Conservation (phyloP, 2,797 vertebrate species). For the Momotus momota region DNA sequence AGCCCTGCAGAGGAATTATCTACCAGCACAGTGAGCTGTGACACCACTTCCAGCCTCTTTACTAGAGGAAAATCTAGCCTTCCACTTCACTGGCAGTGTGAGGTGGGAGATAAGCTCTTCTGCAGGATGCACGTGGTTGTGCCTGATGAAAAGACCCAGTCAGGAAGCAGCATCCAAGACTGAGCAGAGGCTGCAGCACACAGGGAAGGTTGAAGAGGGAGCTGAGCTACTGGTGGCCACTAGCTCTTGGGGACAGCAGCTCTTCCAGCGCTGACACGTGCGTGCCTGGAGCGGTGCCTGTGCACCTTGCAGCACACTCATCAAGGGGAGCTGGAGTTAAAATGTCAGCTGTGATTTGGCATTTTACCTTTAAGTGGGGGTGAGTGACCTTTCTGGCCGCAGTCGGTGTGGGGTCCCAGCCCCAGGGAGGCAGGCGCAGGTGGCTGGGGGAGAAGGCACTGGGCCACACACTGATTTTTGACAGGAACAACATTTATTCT, state of each 20-base stretch:
- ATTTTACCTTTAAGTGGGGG: neutral
- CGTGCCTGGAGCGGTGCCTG: neutral
- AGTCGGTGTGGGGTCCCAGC: accelerated
- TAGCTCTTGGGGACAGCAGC: neutral
- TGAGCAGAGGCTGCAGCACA: neutral
- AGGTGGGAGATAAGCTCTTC: neutral
- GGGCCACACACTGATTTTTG: accelerated
- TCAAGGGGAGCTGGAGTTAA: neutral
- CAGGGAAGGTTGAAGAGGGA: neutral
- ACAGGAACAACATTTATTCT: neutral
- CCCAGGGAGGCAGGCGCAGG: accelerated
- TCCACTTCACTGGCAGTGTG: accelerated
- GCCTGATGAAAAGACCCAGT: neutral
- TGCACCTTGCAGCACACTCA: neutral
- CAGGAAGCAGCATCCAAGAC: neutral
- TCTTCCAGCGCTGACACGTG: accelerated
- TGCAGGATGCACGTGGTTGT: neutral
- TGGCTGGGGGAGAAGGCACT: neutral
- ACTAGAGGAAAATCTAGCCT: neutral
- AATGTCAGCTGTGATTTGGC: neutral
- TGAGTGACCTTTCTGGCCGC: neutral
- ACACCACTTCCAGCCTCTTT: neutral
- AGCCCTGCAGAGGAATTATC: neutral
- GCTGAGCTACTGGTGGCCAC: neutral
- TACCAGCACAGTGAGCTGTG: neutral